Evolutionary conservation across 2,113 vertebrate species (phyloP).

Genomic region (Aptenodytes forsteri): DNA sequence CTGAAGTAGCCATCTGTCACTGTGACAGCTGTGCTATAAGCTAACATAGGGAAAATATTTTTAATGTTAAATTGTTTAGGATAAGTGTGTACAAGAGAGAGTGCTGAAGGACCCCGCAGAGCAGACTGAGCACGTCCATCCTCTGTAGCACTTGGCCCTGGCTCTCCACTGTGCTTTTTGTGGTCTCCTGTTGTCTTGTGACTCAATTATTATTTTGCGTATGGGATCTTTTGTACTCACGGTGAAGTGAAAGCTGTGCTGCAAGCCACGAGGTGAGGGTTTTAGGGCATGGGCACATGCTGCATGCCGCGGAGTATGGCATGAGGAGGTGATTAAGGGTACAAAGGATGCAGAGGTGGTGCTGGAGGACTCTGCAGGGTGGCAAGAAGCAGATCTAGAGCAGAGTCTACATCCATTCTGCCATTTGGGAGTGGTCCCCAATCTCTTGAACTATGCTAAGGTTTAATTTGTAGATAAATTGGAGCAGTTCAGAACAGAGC

Average conservation of each 20-base stretch:
- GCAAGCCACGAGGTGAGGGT: background rate
- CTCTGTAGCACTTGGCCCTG: background rate
- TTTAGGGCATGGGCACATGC: background rate
- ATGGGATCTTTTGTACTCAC: background rate
- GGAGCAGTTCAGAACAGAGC: background rate
- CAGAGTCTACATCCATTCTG: background rate
- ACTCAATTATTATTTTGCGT: background rate
- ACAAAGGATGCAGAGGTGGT: background rate
- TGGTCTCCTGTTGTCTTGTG: background rate
- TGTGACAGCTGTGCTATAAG: background rate
- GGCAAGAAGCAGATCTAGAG: background rate
- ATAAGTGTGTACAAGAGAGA: too few relatives aligned
- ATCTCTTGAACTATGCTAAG: background rate
- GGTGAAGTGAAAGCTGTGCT: background rate
- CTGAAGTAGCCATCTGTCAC: background rate
- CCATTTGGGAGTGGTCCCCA: background rate
- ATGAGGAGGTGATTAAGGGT: background rate
- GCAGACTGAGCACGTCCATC: background rate
- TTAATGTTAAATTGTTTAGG: background rate
- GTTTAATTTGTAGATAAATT: background rate
- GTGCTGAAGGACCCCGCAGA: background rate
- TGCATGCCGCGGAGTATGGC: rapidly evolving
- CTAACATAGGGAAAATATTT: background rate
- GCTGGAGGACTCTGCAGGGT: background rate
- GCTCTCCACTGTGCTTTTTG: background rate